Base-by-base conservation (phyloP, 2,797 vertebrate species). In the Gouania willdenowi region DNA sequence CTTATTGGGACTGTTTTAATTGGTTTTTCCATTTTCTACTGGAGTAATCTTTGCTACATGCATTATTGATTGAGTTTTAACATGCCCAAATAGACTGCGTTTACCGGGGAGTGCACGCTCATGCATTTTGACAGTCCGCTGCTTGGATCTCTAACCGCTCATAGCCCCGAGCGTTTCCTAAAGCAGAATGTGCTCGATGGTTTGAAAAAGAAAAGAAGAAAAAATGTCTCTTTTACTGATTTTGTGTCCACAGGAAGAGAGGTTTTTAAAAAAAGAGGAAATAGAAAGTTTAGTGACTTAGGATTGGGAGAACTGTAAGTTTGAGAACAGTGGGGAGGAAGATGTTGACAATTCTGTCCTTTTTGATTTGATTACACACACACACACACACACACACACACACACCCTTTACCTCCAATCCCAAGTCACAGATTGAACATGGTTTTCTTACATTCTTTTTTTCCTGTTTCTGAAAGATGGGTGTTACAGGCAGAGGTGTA, bases 61-160 rank as follows among this genome's bases (percentile, higher is more conserved):
- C 66, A 71, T 68, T 78, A 79, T 78, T 75, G 65, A 82, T 82
- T 54, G 41, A 39, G 58, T 65, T 61, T 66, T 78, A 56, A 66
- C 62, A 50, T 51, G n/a, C 18, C 40, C 36, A 70, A 68, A 70
- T 47, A 73, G 68, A 25, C 31, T 51, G 49, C 39, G 41, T 72
- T 71, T 61, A 81, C 33, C 17, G 7, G 34, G 39, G 46, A 25
- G 22, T 33, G 36, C 39, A 30, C 37, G 21, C 23, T 50, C 26
- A 46, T 40, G 17, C 18, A 26, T 15, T 28, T 39, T 60, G 66
- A 62, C 65, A 46, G 33, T 47, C 42, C 43, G 34, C 2, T 3
- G 32, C 29, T 22, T 11, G 35, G 41, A 44, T 52, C 22, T 34
- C 23, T 17, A 9, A 35, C 18, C 35, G 37, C 17, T 56, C 34